Evolutionary conservation across 1,140 invertebrate genomes (phyloP), one percentile per base, ranked within the genome.

Genomic region (Chelonus insularis): DNA sequence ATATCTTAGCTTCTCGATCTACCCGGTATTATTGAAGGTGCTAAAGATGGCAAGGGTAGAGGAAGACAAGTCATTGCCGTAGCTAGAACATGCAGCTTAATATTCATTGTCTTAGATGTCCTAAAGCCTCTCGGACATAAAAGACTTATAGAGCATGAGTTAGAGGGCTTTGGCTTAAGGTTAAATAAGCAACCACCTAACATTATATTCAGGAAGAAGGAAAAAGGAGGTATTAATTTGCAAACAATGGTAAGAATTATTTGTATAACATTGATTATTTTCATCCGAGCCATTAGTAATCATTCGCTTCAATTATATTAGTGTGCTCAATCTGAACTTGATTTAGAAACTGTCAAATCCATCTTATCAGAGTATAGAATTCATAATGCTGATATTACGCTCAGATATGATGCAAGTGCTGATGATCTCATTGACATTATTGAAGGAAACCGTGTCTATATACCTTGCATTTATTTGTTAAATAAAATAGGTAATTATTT

Each of bases 1-100:
- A n/a, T n/a, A n/a, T 66, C 84, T 43, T 79, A 97, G 90, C 81
- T 99, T 20, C 83, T 99, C 2, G 98, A 99, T 90, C 86, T 99
- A 63, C 98, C 98, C 63, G 98, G 98, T 84, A 99, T 99, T 79
- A 99, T 99, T 76, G 98, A 99, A 85, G 98, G 98, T 67, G 98
- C 98, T n/a, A 99, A 99, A 79, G 98, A 99, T 79, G 94, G 94
- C 36, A 98, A 99, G 83, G 96, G 97, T 84, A 82, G 97, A 81
- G 97, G 98, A 86, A 87, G 97, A 71, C 98, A 99, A 85, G 98
- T 99, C 4, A 99, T 99, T 75, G 97, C 98, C 21, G 98, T 99
- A 0, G 98, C 98, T 0, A 85, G 97, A 63, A 99, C 98, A 0
- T 99, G 97, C 76, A 96, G 94, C 79, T 85, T 99, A 1, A 97